Conservation (phyloP, 2,888 invertebrate species). For the Phengaris arion region DNA sequence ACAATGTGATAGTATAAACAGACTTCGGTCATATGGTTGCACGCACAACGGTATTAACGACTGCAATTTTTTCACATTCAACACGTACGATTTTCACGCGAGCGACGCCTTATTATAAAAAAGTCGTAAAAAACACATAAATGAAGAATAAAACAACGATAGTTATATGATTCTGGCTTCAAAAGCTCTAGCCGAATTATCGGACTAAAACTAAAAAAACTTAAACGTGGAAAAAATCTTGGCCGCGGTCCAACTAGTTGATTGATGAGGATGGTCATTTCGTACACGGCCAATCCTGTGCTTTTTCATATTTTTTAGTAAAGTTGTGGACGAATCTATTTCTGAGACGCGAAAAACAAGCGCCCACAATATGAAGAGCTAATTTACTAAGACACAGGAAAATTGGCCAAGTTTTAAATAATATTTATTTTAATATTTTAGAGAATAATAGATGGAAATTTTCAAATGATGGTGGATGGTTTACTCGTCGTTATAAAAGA, state of each 20-base stretch:
- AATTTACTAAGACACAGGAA: conserved; percentile 39
- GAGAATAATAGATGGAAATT: conserved; percentile 13
- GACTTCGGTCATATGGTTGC: background rate
- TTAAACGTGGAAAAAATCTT: conserved; percentile 79
- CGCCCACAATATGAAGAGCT: conserved; percentile 63
- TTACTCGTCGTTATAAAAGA: too few species aligned
- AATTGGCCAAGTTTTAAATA: conserved; percentile 27
- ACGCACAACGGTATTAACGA: conserved; percentile 12
- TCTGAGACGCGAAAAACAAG: conserved; percentile 75
- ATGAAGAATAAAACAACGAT: conserved; percentile 38
- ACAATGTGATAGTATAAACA: conserved; percentile 18
- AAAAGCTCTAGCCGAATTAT: conserved; percentile 64
- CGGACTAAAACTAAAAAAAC: conserved; percentile 73
- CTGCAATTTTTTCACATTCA: conserved; percentile 20
- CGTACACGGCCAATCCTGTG: conserved; percentile 78
- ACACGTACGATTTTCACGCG: conserved; percentile 12
- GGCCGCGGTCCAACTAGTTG: conserved; percentile 77
- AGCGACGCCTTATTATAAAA: conserved; percentile 24
- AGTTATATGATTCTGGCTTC: conserved; percentile 51
- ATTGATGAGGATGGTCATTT: conserved; percentile 81
- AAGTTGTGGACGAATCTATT: conserved; percentile 76
- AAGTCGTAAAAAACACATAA: conserved; percentile 25
- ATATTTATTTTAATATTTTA: too few species aligned
- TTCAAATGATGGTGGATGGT: background rate
- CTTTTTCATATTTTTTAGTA: conserved; percentile 79